phyloP scores from a whole-genome alignment of 2,888 invertebrate species.

The Augiades crinisus region DNA sequence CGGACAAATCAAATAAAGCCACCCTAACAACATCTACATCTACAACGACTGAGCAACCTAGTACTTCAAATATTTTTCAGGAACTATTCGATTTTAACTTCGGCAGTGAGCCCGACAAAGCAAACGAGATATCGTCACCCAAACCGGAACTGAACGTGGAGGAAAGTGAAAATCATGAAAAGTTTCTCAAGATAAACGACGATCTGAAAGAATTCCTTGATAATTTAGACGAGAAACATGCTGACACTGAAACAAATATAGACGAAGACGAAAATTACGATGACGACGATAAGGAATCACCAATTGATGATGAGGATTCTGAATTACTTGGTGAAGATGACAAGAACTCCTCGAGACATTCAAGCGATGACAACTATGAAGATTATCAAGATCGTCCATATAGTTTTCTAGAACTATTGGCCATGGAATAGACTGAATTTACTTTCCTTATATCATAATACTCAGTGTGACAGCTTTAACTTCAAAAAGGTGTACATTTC shows the following conservation, averaged over 20 bases:
- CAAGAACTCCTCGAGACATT: slow-evolving; percentile 35
- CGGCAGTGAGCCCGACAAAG: slow-evolving; percentile 41
- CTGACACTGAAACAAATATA: slow-evolving; percentile 30
- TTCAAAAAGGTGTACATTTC: neutral
- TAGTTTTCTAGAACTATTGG: slow-evolving; percentile 68
- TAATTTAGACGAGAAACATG: slow-evolving; percentile 44
- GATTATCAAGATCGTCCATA: slow-evolving; percentile 51
- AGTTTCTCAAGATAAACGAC: slow-evolving; percentile 51
- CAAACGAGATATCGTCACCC: slow-evolving; percentile 30
- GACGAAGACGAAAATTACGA: slow-evolving; percentile 43
- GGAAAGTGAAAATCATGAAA: slow-evolving; percentile 50
- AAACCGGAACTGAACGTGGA: slow-evolving; percentile 44
- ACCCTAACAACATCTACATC: slow-evolving; percentile 35
- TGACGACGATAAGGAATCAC: slow-evolving; percentile 37
- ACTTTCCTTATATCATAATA: slow-evolving; percentile 28
- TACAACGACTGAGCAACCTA: slow-evolving; percentile 39
- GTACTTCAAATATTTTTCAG: slow-evolving; percentile 52
- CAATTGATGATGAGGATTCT: slow-evolving; percentile 37
- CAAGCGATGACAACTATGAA: slow-evolving; percentile 38
- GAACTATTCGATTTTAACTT: slow-evolving; percentile 59
- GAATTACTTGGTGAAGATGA: slow-evolving; percentile 38
- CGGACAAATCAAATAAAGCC: slow-evolving; percentile 19
- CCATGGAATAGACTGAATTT: slow-evolving; percentile 69
- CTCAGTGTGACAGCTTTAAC: slow-evolving; percentile 22
- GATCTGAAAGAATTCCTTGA: slow-evolving; percentile 62